A percentile compares a stretch with the other conserved stretches of the same genome.
Conservation (phyloP, 2,888 invertebrate species). For the Leptura quadrifasciata region DNA sequence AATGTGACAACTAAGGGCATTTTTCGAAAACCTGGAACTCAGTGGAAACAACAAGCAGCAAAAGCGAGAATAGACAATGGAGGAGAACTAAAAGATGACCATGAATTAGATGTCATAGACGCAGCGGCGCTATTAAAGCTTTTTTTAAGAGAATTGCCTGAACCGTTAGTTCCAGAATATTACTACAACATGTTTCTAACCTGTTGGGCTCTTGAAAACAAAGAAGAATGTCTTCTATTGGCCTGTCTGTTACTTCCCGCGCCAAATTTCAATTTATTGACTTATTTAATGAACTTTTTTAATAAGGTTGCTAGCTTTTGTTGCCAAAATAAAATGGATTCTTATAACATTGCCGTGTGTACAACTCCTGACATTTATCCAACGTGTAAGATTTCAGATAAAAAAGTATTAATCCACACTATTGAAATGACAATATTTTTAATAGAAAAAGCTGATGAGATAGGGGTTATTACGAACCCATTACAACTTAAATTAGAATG, state of each 20-base stretch:
- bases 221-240: constrained; percentile 79
- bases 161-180: constrained; percentile 83
- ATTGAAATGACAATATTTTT: constrained; percentile 38
- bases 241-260: constrained; percentile 83
- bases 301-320: constrained; percentile 40
- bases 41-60: constrained; percentile 86
- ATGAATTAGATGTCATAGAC: constrained; percentile 86
- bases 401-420: constrained; percentile 21
- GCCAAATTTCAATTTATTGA: constrained; percentile 84
- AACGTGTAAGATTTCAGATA: constrained; percentile 2
- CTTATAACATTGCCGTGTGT: constrained; percentile 37
- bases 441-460: constrained; percentile 37
- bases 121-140: constrained; percentile 89
- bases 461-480: constrained; percentile 46
- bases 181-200: constrained; percentile 86
- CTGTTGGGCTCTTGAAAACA: constrained; percentile 78
- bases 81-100: constrained; percentile 72
- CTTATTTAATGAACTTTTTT: constrained; percentile 83
- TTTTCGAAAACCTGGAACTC: constrained; percentile 91
- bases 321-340: constrained; percentile 41
- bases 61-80: constrained; percentile 68
- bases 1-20: constrained; percentile 87
- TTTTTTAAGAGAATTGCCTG: constrained; percentile 88
- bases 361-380: constrained; percentile 47
- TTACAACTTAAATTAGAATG: constrained; percentile 19